phyloP scores from a whole-genome alignment of 2,797 vertebrate species.

The Neosalanx taihuensis region DNA sequence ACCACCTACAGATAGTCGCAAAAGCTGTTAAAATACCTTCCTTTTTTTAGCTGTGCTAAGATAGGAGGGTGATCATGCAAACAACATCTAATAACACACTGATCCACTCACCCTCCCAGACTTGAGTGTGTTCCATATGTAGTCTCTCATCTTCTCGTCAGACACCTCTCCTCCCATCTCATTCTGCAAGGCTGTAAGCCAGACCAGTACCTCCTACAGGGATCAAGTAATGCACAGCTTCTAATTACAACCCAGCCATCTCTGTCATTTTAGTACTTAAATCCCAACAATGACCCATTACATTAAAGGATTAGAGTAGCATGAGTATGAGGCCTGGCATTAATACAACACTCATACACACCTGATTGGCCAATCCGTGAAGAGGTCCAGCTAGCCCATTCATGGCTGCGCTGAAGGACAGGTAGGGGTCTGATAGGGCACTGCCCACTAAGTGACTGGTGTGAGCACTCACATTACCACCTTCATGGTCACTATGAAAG shows the following conservation, averaged over 20 bases:
- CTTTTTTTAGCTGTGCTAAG: no score
- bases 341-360: slow-evolving; percentile 51
- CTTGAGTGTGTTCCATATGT: slow-evolving; percentile 98
- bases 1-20: slow-evolving; percentile 77
- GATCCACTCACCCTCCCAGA: slow-evolving; percentile 84
- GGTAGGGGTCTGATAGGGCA: slow-evolving; percentile 93
- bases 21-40: neutral
- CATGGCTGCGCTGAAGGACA: slow-evolving; percentile 95
- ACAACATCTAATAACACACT: neutral
- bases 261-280: neutral
- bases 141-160: slow-evolving; percentile 90
- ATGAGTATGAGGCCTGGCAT: neutral
- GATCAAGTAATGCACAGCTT: neutral
- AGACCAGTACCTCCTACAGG: slow-evolving; percentile 90
- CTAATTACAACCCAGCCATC: neutral
- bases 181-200: slow-evolving; percentile 93
- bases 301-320: neutral
- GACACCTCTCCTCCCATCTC: slow-evolving; percentile 93
- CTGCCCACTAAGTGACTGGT: slow-evolving; percentile 95
- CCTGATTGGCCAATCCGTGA: slow-evolving; percentile 96
- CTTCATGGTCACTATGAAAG: slow-evolving; percentile 88
- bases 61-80: no score
- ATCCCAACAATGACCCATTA: neutral
- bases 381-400: slow-evolving; percentile 94
- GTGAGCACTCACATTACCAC: slow-evolving; percentile 93